Percentiles rank a stretch among this genome's conserved stretches.
phyloP scores from a whole-genome alignment of 2,888 invertebrate genomes.

The Caenorhabditis doughertyi region DNA sequence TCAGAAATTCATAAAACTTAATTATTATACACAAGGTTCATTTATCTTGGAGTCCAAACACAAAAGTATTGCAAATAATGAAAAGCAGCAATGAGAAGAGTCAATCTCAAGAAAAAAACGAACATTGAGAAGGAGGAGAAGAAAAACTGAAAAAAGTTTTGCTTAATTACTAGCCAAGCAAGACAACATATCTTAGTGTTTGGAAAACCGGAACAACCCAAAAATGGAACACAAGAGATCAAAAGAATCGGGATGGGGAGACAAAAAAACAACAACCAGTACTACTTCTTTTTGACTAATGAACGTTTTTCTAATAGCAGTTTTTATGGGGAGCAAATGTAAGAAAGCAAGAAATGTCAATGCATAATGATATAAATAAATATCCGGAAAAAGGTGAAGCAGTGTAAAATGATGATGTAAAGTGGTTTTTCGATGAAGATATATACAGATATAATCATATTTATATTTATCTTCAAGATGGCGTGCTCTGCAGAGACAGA shows the following conservation, averaged over 20 bases:
- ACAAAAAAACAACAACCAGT: conserved; percentile 8
- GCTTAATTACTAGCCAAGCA: conserved; percentile 7
- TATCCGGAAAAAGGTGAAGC: neutral
- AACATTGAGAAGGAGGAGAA: neutral
- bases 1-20: neutral
- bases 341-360: neutral
- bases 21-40: neutral
- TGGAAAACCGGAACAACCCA: conserved; percentile 16
- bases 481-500: conserved; percentile 55
- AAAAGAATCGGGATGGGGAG: conserved; percentile 10
- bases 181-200: conserved; percentile 3
- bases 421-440: neutral
- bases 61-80: neutral
- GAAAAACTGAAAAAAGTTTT: neutral
- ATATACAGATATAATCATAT: conserved; percentile 18
- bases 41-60: neutral
- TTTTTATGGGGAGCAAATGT: neutral
- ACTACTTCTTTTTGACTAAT: conserved; percentile 15
- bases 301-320: neutral
- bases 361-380: neutral
- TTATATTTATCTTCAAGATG: conserved; percentile 28
- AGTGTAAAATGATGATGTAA: neutral
- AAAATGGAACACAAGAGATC: conserved; percentile 23
- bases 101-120: neutral
- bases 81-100: neutral